Evolutionary conservation across 2,113 vertebrate species (phyloP).

Genomic region (Callionymus lyra): DNA sequence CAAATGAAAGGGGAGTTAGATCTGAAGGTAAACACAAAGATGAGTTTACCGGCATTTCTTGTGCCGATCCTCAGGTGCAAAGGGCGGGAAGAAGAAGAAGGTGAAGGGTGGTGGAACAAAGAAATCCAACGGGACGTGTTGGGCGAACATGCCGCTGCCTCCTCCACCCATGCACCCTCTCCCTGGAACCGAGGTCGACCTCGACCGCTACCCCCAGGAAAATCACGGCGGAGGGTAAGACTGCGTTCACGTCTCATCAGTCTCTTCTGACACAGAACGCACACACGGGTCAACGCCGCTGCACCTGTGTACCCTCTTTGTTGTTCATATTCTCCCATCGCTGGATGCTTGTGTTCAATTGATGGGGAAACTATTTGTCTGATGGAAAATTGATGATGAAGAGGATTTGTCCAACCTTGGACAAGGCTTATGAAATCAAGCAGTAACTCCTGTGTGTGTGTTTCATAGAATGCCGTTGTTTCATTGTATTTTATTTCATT

Average conservation of each 20-base stretch:
- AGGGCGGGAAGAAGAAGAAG: constrained; percentile 96
- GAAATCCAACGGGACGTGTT: constrained; percentile 84
- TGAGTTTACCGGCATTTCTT: constrained; percentile 5
- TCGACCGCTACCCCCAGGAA: constrained; percentile 83
- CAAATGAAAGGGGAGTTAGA: constrained; percentile 16
- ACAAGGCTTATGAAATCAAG: too few species aligned
- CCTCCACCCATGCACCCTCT: constrained; percentile 91
- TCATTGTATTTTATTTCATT: too few species aligned
- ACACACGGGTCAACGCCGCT: constrained; percentile 7
- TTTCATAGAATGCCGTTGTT: too few species aligned
- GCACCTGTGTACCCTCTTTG: too few species aligned
- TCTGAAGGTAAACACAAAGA: neutral
- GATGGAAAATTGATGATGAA: too few species aligned
- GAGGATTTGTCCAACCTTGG: too few species aligned
- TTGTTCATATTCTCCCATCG: too few species aligned
- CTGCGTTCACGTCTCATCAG: constrained; percentile 34
- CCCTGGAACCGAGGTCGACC: constrained; percentile 89
- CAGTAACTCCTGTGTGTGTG: too few species aligned
- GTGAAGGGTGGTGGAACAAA: constrained; percentile 82
- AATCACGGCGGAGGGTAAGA: constrained; percentile 80
- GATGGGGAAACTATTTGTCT: too few species aligned
- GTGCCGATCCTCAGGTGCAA: constrained; percentile 71
- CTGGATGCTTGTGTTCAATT: too few species aligned
- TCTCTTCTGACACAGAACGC: constrained; percentile 17
- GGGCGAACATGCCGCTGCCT: constrained; percentile 89